phyloP scores from a whole-genome alignment of 1,140 invertebrate genomes.

The Bombus soroeensis region DNA sequence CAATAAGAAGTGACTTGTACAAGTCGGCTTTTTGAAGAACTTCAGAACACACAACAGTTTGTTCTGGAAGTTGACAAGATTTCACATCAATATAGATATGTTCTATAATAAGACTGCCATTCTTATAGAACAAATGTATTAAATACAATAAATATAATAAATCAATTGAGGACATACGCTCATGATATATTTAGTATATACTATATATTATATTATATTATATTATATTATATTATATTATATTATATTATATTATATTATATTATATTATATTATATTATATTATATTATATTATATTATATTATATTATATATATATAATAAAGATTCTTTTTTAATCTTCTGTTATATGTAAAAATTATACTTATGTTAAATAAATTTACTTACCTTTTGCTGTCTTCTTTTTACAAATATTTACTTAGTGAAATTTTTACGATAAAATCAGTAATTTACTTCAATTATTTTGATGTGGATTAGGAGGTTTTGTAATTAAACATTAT shows the following conservation, averaged over 20 bases:
- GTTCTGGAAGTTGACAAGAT: not conserved
- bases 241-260: no score
- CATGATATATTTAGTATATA: no score
- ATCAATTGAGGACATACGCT: no score
- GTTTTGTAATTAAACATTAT: no score
- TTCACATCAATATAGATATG: not conserved
- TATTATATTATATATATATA: no score
- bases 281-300: no score
- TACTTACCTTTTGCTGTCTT: not conserved
- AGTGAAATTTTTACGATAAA: not conserved
- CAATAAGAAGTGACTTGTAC: not conserved
- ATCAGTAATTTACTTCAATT: not conserved
- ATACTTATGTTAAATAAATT: not conserved
- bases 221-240: no score
- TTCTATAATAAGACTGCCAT: not conserved
- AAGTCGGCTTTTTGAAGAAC: slow-evolving; percentile 6
- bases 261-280: no score
- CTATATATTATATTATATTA: no score
- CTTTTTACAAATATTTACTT: not conserved
- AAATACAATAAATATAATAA: not conserved
- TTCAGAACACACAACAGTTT: not conserved
- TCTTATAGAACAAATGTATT: not conserved
- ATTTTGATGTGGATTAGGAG: no score
- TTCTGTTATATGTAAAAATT: not conserved
- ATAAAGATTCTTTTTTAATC: not conserved